A percentile compares a stretch with the other conserved stretches of the same genome.
Evolutionary conservation across 2,888 invertebrate species (phyloP).

Genomic region (Morpho achilles): DNA sequence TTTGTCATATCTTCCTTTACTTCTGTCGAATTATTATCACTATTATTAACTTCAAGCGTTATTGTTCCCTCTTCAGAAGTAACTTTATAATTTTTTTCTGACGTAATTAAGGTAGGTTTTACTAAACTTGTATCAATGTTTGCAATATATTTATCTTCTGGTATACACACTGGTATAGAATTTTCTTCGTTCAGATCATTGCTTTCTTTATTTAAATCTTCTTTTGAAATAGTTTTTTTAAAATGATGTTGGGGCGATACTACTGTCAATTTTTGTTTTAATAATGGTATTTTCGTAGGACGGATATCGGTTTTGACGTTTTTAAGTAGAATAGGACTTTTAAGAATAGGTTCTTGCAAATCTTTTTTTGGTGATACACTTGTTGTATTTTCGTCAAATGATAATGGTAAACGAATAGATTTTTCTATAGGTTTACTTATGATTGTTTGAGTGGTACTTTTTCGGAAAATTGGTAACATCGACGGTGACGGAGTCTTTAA

Average conservation of each 20-base stretch:
- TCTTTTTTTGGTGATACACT: neutral
- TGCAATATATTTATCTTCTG: constrained; percentile 5
- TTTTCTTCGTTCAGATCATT: neutral
- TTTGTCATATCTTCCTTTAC: constrained; percentile 1
- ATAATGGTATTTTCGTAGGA: constrained; percentile 14
- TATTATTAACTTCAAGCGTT: constrained; percentile 9
- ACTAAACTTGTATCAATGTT: no score
- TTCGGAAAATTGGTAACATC: neutral
- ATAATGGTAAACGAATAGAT: neutral
- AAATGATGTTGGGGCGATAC: constrained; percentile 7
- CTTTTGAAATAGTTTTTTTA: constrained; percentile 4
- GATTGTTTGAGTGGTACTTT: neutral
- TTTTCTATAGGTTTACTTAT: neutral
- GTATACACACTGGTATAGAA: neutral
- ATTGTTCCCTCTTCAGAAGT: constrained; percentile 7
- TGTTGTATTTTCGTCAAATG: neutral
- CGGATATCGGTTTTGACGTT: constrained; percentile 1
- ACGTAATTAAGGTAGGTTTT: no score
- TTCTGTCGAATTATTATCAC: constrained; percentile 20
- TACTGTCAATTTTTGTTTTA: constrained; percentile 11
- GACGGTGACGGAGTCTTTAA: neutral
- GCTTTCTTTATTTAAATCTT: neutral
- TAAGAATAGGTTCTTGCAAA: no score
- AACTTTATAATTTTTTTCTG: no score
- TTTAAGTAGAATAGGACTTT: no score